Conservation (phyloP, 2,113 vertebrate genomes). For the Nipponia nippon region DNA sequence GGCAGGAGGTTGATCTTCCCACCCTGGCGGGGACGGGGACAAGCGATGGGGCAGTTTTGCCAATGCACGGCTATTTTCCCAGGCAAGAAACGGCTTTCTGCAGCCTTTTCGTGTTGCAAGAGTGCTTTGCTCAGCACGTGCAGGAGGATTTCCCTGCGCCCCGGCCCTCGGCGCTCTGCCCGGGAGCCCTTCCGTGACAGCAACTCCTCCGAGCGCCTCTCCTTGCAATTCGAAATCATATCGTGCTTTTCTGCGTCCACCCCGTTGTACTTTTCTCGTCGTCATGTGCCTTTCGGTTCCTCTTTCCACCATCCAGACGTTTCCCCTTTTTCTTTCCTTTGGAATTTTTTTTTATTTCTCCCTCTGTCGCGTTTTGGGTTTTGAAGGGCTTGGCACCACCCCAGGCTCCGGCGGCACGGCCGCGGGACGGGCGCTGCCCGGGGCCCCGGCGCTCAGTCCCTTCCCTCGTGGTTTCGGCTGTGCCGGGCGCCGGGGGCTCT, state of each 20-base stretch:
- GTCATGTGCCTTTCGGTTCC: slow-evolving; percentile 44
- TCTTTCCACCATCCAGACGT: slow-evolving; percentile 48
- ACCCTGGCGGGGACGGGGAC: fast-evolving
- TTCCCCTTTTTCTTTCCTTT: slow-evolving; percentile 66
- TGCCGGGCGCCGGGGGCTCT: background rate
- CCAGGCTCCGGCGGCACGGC: fast-evolving
- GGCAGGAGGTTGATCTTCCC: background rate
- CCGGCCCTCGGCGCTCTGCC: background rate
- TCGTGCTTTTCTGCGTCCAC: background rate
- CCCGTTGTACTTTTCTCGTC: background rate
- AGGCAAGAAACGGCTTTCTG: fast-evolving
- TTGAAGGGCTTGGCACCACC: background rate
- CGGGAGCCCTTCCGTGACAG: slow-evolving; percentile 24
- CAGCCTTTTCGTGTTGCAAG: background rate
- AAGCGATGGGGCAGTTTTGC: fast-evolving
- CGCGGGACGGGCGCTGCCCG: fast-evolving
- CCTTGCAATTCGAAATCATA: background rate
- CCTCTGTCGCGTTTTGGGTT: background rate
- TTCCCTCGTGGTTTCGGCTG: fast-evolving
- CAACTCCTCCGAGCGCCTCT: background rate
- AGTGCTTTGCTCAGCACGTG: background rate
- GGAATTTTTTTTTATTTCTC: slow-evolving; percentile 58
- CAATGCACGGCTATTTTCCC: fast-evolving
- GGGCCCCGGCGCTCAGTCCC: fast-evolving
- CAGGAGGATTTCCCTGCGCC: background rate